Base-by-base conservation (phyloP, 2,888 invertebrate species). In the Ophion costatus region DNA sequence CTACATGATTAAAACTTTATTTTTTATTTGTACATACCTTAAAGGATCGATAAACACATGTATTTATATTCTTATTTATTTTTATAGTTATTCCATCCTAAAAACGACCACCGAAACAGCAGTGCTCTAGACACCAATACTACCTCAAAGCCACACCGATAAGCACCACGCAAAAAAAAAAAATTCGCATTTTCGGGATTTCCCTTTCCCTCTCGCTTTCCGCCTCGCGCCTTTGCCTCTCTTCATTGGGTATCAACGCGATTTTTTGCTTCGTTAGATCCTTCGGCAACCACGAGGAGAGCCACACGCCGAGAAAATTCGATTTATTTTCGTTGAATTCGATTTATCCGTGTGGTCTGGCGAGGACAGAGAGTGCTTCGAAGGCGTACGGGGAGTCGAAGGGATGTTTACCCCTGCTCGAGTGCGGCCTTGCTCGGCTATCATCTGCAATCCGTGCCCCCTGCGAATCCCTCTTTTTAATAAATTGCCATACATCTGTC, bases 311-410 rank as follows among this genome's bases (percentile, higher is more conserved):
- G 85, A 84, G 88, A 87, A 92, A 92, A 92, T 84, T 90, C 90
- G 88, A 92, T 92, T 92, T 91, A 89, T 90, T 91, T 92, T 92
- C 90, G 87, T 89, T 92, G 90, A 92, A 92, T 92, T 92, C 92
- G 90, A 92, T 92, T 92, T 92, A 90, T 89, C 90, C 85, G 82
- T 83, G 85, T 80, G 85, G 85, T 85, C 85, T 85, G 85, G 77
- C 83, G 85, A 76, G 80, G 80, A 80, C 80, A 67, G 24, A 76
- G 80, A 42, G 75, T 20, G 38, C 22, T n/a, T 61, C 24, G 63
- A 45, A 20, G n/a, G 56, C 29, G 45, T 69, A 24, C 10, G 61
- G 14, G 24, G 24, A 51, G 63, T 75, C 51, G 77, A 84, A 70
- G 84, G 78, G 74, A 78, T 85, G 74, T 83, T 85, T 66, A 59